Base-by-base conservation (phyloP, 1,140 invertebrate genomes). In the Choristoneura fumiferana region DNA sequence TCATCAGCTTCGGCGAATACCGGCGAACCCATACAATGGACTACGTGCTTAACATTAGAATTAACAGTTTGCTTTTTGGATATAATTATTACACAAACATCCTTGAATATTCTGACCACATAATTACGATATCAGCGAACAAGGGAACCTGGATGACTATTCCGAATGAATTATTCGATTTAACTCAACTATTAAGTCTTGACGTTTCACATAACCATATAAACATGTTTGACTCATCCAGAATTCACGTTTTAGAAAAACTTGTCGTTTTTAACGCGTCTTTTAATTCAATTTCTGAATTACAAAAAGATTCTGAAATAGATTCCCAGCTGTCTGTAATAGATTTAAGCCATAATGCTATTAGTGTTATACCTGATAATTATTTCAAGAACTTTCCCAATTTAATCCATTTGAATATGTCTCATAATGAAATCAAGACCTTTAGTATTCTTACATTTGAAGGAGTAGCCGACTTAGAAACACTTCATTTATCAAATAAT, bases 171-270 rank as follows among this genome's bases (percentile, higher is more conserved):
- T 18, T 45, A 3, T 45, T n/a, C 9, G 18, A 22, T 8, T 22
- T 18, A 22, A 15, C 40, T 2, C 17, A 45, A n/a, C 1, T 45
- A 4, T 8, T 8, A n/a, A 13, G 3, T 17, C 40, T 45, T 22
- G 40, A 45, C n/a, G 15, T 45, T 45, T 45, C 40, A 4, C 15
- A 45, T 45, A 45, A 45, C 8, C 4, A 45, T n/a, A 45, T 45
- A 4, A 10, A 45, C 15, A 45, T 14, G 15, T 3, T 45, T 10
- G 18, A 45, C 18, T 22, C 18, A 17, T 10, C 18, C 3, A 8
- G 8, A 22, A 22, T 9, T 17, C 17, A 18, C 1, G n/a, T 10
- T 18, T 10, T 22, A n/a, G 40, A 45, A 17, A 45, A 45, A 0
- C 10, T 45, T 10, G 10, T 10, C 5, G 18, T 22, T 18, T 18